Evolutionary conservation across 2,888 invertebrate species (phyloP).

Genomic region (Pollenia griseotomentosa): DNA sequence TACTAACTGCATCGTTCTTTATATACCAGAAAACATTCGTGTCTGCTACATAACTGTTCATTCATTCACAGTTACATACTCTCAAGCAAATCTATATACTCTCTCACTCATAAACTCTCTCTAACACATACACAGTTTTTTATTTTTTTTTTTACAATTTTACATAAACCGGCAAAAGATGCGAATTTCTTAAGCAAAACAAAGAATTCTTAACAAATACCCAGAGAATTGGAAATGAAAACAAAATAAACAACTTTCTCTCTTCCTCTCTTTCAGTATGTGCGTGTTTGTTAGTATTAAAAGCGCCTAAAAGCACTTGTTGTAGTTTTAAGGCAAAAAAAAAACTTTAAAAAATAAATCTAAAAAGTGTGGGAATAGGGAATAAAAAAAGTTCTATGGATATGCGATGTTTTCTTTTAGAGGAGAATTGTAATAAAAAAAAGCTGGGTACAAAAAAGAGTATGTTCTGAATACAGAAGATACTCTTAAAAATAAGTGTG

Average conservation of each 20-base stretch:
- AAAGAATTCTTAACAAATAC: conserved; percentile 51
- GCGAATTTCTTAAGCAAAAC: conserved; percentile 62
- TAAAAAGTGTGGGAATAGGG: not conserved
- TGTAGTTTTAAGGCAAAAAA: not conserved
- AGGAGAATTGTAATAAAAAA: too few relatives aligned
- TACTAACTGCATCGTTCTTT: conserved; percentile 6
- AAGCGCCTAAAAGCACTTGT: conserved; percentile 40
- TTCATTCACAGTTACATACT: conserved; percentile 18
- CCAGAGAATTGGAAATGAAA: conserved; percentile 3
- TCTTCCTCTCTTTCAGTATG: conserved; percentile 1
- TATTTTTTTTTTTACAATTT: not conserved
- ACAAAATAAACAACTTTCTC: conserved; percentile 29
- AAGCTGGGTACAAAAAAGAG: too few relatives aligned
- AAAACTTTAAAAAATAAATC: not conserved
- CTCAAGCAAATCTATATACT: not conserved
- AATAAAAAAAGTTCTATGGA: conserved; percentile 8
- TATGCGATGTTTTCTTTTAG: conserved; percentile 23
- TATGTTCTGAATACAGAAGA: too few relatives aligned
- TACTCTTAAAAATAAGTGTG: too few relatives aligned
- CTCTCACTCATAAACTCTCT: not conserved
- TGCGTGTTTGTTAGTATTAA: not conserved
- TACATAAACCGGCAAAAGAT: conserved; percentile 36
- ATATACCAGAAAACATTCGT: not conserved
- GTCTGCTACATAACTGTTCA: not conserved
- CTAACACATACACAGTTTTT: not conserved